Evolutionary conservation across 2,888 invertebrate species (phyloP).

Genomic region (Argynnis bischoffii): DNA sequence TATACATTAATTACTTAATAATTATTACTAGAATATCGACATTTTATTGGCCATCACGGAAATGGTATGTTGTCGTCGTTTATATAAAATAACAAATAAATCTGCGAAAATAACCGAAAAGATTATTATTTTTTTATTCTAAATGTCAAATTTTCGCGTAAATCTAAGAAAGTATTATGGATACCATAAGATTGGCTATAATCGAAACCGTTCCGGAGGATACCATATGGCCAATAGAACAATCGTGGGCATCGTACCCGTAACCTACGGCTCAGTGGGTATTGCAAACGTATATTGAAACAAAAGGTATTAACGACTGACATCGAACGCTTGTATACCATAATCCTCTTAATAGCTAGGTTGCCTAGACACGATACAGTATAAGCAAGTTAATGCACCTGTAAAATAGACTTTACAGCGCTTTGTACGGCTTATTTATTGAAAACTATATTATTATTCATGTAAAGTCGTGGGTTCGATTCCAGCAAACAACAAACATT

Average conservation of each 20-base stretch:
- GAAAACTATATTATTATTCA: not conserved
- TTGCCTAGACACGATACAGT: constrained; percentile 24
- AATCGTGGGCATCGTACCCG: constrained; percentile 1
- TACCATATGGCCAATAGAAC: not conserved
- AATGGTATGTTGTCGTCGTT: too few species aligned
- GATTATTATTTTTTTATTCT: too few species aligned
- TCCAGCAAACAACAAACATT: not conserved
- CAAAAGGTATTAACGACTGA: constrained; percentile 10
- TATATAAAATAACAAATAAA: too few species aligned
- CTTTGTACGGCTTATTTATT: constrained; percentile 2
- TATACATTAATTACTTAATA: too few species aligned
- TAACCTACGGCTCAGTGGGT: not conserved
- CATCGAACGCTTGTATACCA: constrained; percentile 11
- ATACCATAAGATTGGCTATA: too few species aligned
- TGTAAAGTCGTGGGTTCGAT: not conserved
- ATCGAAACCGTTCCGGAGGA: too few species aligned
- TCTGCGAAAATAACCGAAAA: too few species aligned
- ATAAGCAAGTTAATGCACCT: constrained; percentile 17
- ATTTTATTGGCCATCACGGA: too few species aligned
- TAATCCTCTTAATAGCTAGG: constrained; percentile 29
- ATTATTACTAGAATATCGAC: too few species aligned
- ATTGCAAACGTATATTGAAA: constrained; percentile 1
- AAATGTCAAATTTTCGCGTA: too few species aligned
- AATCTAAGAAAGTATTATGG: too few species aligned
- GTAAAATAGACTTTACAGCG: constrained; percentile 14